Conservation (phyloP, 35 echinoderm and acorn worm genomes). For the Strongylocentrotus purpuratus region DNA sequence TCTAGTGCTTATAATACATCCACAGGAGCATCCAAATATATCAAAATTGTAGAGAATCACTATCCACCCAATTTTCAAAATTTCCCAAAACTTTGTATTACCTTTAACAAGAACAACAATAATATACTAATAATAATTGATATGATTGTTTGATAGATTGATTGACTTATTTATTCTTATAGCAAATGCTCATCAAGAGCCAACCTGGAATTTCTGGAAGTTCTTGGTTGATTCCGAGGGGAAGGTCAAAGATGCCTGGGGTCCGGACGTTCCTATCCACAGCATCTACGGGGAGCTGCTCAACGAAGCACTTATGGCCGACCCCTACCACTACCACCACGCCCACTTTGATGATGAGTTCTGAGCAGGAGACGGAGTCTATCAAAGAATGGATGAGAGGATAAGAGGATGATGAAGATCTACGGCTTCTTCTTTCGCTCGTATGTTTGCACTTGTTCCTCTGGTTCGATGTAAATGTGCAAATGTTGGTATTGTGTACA, state of each 20-base stretch:
- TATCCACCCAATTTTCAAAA: too few relatives aligned
- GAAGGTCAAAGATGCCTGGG: conserved; percentile 75
- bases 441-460: not conserved
- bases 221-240: conserved; percentile 77
- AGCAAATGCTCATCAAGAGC: conserved; percentile 59
- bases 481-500: not conserved
- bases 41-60: too few relatives aligned
- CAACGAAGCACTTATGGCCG: not conserved
- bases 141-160: too few relatives aligned
- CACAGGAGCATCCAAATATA: too few relatives aligned
- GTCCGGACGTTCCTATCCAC: conserved; percentile 54
- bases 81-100: too few relatives aligned
- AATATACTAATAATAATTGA: too few relatives aligned
- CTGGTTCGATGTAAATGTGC: not conserved
- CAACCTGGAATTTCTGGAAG: conserved; percentile 96
- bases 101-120: too few relatives aligned
- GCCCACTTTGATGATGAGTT: conserved; percentile 23
- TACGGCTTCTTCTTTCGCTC: not conserved
- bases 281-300: conserved; percentile 60
- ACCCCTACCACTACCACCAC: not conserved
- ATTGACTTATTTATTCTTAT: too few relatives aligned
- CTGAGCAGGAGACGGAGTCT: not conserved
- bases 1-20: too few relatives aligned
- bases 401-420: not conserved
- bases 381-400: not conserved